Evolutionary conservation across 2,113 vertebrate genomes (phyloP).

Genomic region (Scortum barcoo): DNA sequence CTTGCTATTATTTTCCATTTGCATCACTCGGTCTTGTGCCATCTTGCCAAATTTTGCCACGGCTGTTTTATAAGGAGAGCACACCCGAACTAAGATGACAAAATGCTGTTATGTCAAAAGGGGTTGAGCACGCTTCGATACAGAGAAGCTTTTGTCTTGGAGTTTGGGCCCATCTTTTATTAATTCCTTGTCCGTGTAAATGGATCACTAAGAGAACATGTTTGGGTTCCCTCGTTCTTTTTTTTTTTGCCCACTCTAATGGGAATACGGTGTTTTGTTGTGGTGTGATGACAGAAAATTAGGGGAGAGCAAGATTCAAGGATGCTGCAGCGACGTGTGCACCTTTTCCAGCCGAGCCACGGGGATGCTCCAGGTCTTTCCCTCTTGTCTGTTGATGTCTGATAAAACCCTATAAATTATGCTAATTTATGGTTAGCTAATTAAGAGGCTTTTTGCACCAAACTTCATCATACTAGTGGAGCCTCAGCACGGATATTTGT

Average conservation of each 20-base stretch:
- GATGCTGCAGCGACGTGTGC: conserved; percentile 4
- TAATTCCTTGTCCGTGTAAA: conserved; percentile 44
- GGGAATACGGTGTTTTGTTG: conserved; percentile 15
- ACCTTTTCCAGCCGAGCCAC: conserved; percentile 36
- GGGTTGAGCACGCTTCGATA: conserved; percentile 13
- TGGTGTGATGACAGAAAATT: conserved; percentile 28
- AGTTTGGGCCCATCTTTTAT: conserved; percentile 48
- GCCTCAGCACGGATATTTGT: not conserved
- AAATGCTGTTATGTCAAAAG: conserved; percentile 19
- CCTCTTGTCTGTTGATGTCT: conserved; percentile 12
- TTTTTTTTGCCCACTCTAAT: conserved; percentile 18
- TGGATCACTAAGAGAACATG: conserved; percentile 31
- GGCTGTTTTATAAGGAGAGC: conserved; percentile 6
- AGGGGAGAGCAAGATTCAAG: conserved; percentile 2
- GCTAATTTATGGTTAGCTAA: conserved; percentile 24
- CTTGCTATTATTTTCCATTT: not conserved
- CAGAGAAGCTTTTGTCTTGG: conserved; percentile 53
- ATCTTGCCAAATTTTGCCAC: conserved; percentile 5
- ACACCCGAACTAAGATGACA: conserved; percentile 7
- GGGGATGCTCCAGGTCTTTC: conserved; percentile 19
- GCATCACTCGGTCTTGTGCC: not conserved
- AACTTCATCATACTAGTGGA: not conserved
- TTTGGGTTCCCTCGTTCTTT: conserved; percentile 16
- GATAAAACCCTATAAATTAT: conserved; percentile 24
- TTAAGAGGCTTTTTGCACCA: conserved; percentile 13